Base-by-base conservation (phyloP, 2,888 invertebrate genomes). In the Oscheius sp. region DNA sequence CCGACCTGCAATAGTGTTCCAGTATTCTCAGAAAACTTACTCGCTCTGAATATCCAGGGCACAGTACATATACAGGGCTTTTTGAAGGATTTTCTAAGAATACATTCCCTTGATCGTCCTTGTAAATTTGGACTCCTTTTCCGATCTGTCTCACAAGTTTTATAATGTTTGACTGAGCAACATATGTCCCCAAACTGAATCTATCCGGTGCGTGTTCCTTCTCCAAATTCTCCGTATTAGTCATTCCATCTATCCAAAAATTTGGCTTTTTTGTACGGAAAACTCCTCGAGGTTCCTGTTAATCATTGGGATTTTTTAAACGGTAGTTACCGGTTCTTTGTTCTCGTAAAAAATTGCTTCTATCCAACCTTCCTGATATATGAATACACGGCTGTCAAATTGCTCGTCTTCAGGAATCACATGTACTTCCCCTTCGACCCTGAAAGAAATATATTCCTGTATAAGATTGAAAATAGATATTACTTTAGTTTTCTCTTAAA, bases 21-120 rank as follows among this genome's bases (percentile, higher is more conserved):
- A n/a, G n/a, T n/a, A 36, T 36, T 36, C 36, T 36, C 8, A 17
- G 4, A n/a, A n/a, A n/a, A 20, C 12, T 41, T 41, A 41, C 41
- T 12, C 41, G 4, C 5, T 4, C 41, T 6, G 59, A 26, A n/a
- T 44, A 59, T 17, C 44, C 30, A 1, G 41, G 26, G 14, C 44
- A 44, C 9, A 28, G 59, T 17, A 59, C 44, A 20, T 44, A 59
- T 14, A 59, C 44, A 20, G 59, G 12, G 17, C 22, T 17, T 26
- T 28, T 38, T 8, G 44, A 24, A n/a, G 28, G 17, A 44, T 59
- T 59, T 9, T 12, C 28, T 6, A 59, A 24, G 14, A 26, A 14
- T n/a, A 59, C 59, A 20, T 54, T 33, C 17, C 54, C 54, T 4
- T 8, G 12, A 4, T 41, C 44, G n/a, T 59, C 44, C 30, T 44